Conservation (phyloP, 1,140 invertebrate species). For the Brachionus manjavacas region DNA sequence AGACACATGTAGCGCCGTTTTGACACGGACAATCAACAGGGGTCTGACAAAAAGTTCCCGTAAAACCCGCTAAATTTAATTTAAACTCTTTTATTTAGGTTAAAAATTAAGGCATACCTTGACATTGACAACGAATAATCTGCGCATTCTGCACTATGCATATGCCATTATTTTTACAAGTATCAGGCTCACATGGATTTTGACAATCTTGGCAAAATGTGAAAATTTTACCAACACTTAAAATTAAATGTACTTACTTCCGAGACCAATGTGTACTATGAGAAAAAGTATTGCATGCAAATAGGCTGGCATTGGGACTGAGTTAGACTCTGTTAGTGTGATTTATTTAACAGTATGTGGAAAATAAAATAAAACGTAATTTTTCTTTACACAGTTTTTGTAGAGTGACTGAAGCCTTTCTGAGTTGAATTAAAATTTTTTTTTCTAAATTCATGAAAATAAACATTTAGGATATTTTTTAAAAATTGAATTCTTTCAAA, state of each 20-base stretch:
- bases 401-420: background rate
- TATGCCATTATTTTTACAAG: background rate
- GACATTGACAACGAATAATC: background rate
- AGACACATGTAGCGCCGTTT: slow-evolving; percentile 24
- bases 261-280: background rate
- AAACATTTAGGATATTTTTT: background rate
- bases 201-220: background rate
- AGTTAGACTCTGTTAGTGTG: background rate
- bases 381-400: background rate
- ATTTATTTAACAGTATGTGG: background rate
- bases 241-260: background rate
- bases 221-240: background rate
- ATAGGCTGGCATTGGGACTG: background rate
- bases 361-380: background rate
- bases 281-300: background rate
- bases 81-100: background rate
- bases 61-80: background rate
- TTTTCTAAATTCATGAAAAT: background rate
- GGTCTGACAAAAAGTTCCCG: slow-evolving; percentile 2
- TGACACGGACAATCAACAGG: background rate
- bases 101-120: background rate
- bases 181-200: background rate
- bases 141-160: background rate
- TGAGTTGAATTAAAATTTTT: background rate
- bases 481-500: background rate